These are phyloP conservation scores for Trichechus manatus DNA, from an alignment of 2,113 vertebrate species.

Conservation along the genomic window DNA sequence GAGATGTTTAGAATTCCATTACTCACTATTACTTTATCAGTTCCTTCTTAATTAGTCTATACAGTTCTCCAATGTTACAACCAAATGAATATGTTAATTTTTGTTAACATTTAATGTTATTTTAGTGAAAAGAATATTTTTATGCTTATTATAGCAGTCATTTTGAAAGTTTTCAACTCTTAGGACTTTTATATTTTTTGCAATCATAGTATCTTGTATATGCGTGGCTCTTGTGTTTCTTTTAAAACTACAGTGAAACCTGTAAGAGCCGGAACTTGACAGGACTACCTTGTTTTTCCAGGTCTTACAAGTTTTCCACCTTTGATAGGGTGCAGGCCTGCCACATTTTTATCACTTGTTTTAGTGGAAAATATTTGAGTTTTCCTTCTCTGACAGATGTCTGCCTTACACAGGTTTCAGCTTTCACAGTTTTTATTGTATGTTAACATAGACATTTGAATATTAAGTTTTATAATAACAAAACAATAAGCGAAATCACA, in stretches of 20 bases:
- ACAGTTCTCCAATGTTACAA: slow-evolving; percentile 37
- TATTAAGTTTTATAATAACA: not conserved
- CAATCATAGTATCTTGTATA: not conserved
- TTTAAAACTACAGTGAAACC: not conserved
- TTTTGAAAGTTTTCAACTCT: slow-evolving; percentile 7
- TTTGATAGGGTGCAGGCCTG: not conserved
- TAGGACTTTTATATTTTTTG: not conserved
- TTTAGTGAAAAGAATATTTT: slow-evolving; percentile 76
- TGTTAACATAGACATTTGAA: not conserved
- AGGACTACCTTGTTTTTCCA: not conserved
- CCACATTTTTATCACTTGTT: not conserved
- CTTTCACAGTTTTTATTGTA: too few relatives aligned
- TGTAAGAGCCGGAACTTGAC: not conserved
- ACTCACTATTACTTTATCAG: slow-evolving; percentile 59
- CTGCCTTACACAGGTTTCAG: not conserved
- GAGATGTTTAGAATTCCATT: slow-evolving; percentile 69
- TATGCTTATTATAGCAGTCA: slow-evolving; percentile 1
- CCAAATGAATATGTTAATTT: slow-evolving; percentile 72
- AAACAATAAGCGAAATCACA: not conserved
- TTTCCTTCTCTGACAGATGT: not conserved
- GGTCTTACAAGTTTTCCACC: not conserved
- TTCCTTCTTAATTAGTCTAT: slow-evolving; percentile 63
- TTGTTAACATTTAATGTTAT: slow-evolving; percentile 76
- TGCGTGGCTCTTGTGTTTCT: not conserved
- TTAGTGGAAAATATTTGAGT: not conserved